Conservation (phyloP, 1,140 invertebrate genomes). For the Bombus polaris region DNA sequence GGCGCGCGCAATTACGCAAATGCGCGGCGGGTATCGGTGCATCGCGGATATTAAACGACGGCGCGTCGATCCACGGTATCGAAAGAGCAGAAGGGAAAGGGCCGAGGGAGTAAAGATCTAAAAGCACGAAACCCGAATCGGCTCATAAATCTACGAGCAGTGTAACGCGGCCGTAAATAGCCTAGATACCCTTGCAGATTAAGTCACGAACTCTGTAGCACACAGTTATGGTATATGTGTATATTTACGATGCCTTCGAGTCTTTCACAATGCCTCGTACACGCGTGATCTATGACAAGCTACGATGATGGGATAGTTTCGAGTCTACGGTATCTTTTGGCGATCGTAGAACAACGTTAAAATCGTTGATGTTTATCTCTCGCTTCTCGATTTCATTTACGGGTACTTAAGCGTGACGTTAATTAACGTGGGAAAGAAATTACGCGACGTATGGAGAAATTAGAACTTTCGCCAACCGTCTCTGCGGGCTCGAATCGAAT, state of each 20-base stretch:
- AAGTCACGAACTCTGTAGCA: constrained; percentile 66
- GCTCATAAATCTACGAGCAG: constrained; percentile 61
- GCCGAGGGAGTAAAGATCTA: constrained; percentile 9
- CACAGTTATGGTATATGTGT: constrained; percentile 23
- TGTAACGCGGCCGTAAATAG: constrained; percentile 48
- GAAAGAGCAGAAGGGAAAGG: not conserved
- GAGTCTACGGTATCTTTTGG: too few relatives aligned
- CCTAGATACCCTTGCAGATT: constrained; percentile 68
- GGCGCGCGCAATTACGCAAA: constrained; percentile 58
- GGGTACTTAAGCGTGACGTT: not conserved
- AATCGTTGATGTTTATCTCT: not conserved
- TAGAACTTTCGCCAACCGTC: constrained; percentile 71
- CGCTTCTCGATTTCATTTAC: not conserved
- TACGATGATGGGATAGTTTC: constrained; percentile 11
- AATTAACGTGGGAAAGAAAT: constrained; percentile 36
- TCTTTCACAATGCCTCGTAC: constrained; percentile 5
- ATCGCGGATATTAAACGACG: constrained; percentile 49
- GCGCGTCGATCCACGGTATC: constrained; percentile 18
- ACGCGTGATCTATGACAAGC: constrained; percentile 52
- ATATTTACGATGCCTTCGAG: constrained; percentile 65
- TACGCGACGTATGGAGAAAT: constrained; percentile 72
- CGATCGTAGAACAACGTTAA: too few relatives aligned
- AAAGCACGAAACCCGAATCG: constrained; percentile 50
- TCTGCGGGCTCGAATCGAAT: constrained; percentile 53
- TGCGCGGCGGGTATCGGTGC: constrained; percentile 13